Conservation (phyloP, 2,888 invertebrate genomes). For the Drepanosiphum platanoidis region DNA sequence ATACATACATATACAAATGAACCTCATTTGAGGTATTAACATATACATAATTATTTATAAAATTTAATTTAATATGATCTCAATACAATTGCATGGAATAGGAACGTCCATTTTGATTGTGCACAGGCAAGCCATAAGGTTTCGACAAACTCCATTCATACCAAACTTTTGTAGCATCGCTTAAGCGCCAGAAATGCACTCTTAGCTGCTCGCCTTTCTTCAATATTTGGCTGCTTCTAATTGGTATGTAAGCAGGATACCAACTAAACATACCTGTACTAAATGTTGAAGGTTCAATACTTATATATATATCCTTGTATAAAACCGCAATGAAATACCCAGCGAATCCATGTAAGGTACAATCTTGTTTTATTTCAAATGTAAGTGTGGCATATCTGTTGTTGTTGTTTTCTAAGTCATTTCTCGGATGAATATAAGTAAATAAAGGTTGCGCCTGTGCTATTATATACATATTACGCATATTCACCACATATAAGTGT, state of each 20-base stretch:
- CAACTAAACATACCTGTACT: slow-evolving; percentile 95
- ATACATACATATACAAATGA: background rate
- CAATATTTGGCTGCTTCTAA: slow-evolving; percentile 76
- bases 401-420: slow-evolving; percentile 73
- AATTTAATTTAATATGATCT: slow-evolving; percentile 54
- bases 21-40: background rate
- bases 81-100: slow-evolving; percentile 75
- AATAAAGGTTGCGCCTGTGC: slow-evolving; percentile 81
- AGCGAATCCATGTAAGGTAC: slow-evolving; percentile 91
- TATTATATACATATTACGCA: slow-evolving; percentile 85
- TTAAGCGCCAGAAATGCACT: slow-evolving; percentile 88
- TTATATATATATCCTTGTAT: slow-evolving; percentile 85
- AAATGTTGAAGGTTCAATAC: slow-evolving; percentile 89
- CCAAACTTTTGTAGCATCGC: slow-evolving; percentile 86
- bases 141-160: slow-evolving; percentile 89
- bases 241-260: slow-evolving; percentile 96
- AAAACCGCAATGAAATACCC: slow-evolving; percentile 94
- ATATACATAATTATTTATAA: slow-evolving; percentile 15
- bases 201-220: slow-evolving; percentile 77
- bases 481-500: slow-evolving; percentile 91
- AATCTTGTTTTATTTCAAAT: slow-evolving; percentile 79
- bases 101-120: slow-evolving; percentile 80
- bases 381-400: slow-evolving; percentile 75
- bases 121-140: slow-evolving; percentile 72
- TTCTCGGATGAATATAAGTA: slow-evolving; percentile 91